Evolutionary conservation across 2,113 vertebrate species (phyloP), one percentile per base, ranked within the genome.

Genomic region (Butorides virescens): DNA sequence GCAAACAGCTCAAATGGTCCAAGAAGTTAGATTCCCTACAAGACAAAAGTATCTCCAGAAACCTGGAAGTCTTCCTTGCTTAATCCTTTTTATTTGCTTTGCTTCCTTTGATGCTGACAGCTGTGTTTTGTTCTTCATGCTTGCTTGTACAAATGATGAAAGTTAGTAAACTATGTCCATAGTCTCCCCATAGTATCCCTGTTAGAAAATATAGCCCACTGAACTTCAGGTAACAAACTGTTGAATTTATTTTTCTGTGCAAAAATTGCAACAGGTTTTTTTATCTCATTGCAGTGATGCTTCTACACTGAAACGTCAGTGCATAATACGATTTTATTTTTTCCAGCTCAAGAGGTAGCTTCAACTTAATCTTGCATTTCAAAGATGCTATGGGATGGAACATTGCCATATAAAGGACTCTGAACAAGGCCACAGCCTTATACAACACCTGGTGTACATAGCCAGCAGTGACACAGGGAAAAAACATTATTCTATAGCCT

Each of bases 31-130:
- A 63, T 50, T 20, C 75, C 49, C n/a, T 84, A 29, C 12, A 46
- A 68, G 39, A 12, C 15, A 90, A 53, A 84, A 77, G 63, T 11
- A 80, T 53, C 29, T 73, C 39, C 63, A 92, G 36, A 94, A 82
- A 63, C 10, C 18, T 59, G 4, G 4, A 86, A 76, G 19, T 65
- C 32, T 47, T 49, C 49, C 50, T 77, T 83, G n/a, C 56, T 83
- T 86, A 75, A 50, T 70, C 49, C 10, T 77, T 91, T 86, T 85
- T 63, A 58, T 56, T 97, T 96, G 61, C 4, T 86, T 62, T 87
- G n/a, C 58, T 67, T 95, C 79, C 66, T 97, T 96, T 97, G 88
- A 95, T 95, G 66, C 90, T 86, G 73, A 91, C 21, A 85, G 87
- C 50, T 50, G 37, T 65, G 22, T 26, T 36, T 86, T 96, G 9